Evolutionary conservation across 64 coral and sea anemone species (phyloP), one percentile per base, ranked within the genome.

Genomic region (Montipora sp.): DNA sequence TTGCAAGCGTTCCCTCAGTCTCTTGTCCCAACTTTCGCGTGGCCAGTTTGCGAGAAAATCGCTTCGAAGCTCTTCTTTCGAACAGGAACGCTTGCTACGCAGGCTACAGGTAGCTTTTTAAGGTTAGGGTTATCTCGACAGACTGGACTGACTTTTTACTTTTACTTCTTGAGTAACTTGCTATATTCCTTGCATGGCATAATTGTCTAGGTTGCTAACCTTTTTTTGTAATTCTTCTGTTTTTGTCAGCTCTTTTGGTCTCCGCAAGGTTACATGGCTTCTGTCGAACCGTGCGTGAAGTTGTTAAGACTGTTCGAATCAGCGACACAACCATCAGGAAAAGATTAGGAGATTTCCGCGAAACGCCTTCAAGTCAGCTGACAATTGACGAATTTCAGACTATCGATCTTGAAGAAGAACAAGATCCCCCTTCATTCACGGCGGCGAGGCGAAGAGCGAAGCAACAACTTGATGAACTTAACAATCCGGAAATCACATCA

Each of bases 351-450:
- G 98, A 99, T 51, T 99, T 99, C 44, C 93, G 84, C 43, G 91
- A 96, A 24, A 99, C 98, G 46, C 98, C 98, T 5, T 99, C 98
- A 6, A 96, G 98, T 57, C 98, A 96, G 50, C 94, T 99, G 0
- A 99, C 98, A 51, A 95, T 99, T 83, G 98, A 99, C 45, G 98
- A 99, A 77, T 99, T 99, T 87, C 95, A 99, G 19, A 99, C 85
- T 53, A 96, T 99, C 58, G 98, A 99, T 75, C 84, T 99, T 53
- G 98, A 99, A 80, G 98, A 99, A 77, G 98, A 99, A 18, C 98
- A 99, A 55, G 98, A 99, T 55, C 98, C 98, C 4, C 98, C 98
- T 18, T 94, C 92, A 74, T 99, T 99, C 84, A 99, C 98, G 16
- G 89, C 94, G 48, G 98, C 92, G 5, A 84, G 98, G 48, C 93